These are phyloP conservation scores for Andrena camellia DNA, from an alignment of 2,888 invertebrate species.

Conservation along the genomic window DNA sequence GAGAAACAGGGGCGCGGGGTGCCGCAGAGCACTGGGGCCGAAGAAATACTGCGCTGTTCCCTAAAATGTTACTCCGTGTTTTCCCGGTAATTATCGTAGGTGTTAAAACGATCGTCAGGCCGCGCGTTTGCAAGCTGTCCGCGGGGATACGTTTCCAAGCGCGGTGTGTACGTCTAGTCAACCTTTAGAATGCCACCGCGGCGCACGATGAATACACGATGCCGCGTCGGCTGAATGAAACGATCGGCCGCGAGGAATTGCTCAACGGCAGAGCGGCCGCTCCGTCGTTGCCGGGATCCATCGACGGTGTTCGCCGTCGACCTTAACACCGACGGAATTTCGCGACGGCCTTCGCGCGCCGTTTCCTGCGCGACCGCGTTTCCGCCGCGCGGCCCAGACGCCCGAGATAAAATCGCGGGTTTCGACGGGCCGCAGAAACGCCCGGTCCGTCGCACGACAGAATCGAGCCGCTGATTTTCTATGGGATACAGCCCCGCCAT, in stretches of 20 bases:
- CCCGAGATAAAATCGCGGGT: constrained; percentile 67
- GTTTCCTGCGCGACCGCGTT: constrained; percentile 19
- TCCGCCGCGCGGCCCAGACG: constrained; percentile 19
- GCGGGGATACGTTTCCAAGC: constrained; percentile 45
- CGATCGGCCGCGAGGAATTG: constrained; percentile 45
- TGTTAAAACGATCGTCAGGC: constrained; percentile 59
- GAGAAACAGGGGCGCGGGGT: background rate
- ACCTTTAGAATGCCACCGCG: constrained; percentile 53
- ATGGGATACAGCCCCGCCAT: constrained; percentile 69
- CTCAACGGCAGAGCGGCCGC: constrained; percentile 30
- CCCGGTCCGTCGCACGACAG: constrained; percentile 70
- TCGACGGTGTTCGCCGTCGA: constrained; percentile 29
- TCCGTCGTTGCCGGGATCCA: constrained; percentile 29
- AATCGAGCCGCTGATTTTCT: constrained; percentile 77
- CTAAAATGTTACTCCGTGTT: constrained; percentile 51
- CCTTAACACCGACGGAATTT: constrained; percentile 55
- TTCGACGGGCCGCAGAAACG: constrained; percentile 70
- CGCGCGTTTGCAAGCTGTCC: constrained; percentile 35
- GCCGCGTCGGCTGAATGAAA: constrained; percentile 46
- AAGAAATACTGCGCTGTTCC: constrained; percentile 46
- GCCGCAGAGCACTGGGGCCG: background rate
- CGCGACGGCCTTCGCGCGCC: constrained; percentile 43
- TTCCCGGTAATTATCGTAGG: constrained; percentile 59
- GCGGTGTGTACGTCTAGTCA: constrained; percentile 33
- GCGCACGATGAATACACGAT: constrained; percentile 29